Percentiles rank a stretch among this genome's conserved stretches.
These are phyloP conservation scores for Nycteola revayana DNA, from an alignment of 2,888 invertebrate species.

Conservation along the genomic window DNA sequence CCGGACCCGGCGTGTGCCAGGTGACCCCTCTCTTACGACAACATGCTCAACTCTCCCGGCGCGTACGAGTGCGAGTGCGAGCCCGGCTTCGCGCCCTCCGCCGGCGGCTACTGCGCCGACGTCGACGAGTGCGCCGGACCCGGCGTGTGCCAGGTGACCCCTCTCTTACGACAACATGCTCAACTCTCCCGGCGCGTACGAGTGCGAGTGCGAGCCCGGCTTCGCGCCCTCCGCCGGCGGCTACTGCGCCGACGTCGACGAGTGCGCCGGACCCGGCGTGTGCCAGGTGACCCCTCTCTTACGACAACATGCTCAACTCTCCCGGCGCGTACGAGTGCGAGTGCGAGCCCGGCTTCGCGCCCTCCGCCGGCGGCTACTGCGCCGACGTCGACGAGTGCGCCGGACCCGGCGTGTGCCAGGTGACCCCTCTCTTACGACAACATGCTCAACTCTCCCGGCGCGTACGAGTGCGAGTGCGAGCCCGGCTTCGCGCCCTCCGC, in stretches of 20 bases:
- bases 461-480: constrained; percentile 89
- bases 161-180: constrained; percentile 88
- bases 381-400: constrained; percentile 24
- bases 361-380: constrained; percentile 87
- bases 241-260: constrained; percentile 71
- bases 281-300: constrained; percentile 49
- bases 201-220: constrained; percentile 89
- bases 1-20: constrained; percentile 31
- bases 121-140: constrained; percentile 85
- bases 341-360: constrained; percentile 89
- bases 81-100: constrained; percentile 88
- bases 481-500: constrained; percentile 85
- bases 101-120: constrained; percentile 84
- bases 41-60: constrained; percentile 81
- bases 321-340: constrained; percentile 85
- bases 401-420: constrained; percentile 89
- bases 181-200: constrained; percentile 86
- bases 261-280: constrained; percentile 58
- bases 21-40: background rate
- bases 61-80: constrained; percentile 93
- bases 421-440: constrained; percentile 55
- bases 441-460: constrained; percentile 87
- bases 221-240: constrained; percentile 82
- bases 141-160: constrained; percentile 87
- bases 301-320: background rate